A percentile compares a stretch with the other conserved stretches of the same genome.
Evolutionary conservation across 1,140 invertebrate genomes (phyloP).

Genomic region (Drosophila tristis): DNA sequence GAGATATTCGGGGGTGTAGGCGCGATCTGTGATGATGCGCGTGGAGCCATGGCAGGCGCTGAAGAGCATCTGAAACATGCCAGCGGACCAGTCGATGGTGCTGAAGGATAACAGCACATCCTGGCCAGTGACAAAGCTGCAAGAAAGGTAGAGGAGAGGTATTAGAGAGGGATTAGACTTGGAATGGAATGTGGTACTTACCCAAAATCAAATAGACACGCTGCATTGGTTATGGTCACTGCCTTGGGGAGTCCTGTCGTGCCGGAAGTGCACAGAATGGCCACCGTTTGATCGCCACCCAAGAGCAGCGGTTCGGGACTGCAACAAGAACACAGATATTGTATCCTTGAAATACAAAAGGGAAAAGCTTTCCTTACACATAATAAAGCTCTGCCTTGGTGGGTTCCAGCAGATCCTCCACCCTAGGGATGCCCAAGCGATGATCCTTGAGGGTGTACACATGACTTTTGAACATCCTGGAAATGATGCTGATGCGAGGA

Average conservation of each 20-base stretch:
- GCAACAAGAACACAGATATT: background rate
- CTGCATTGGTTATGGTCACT: slow-evolving; percentile 88
- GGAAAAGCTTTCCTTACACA: slow-evolving; percentile 44
- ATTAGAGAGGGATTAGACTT: background rate
- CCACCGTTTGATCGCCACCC: slow-evolving; percentile 75
- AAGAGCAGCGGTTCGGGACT: slow-evolving; percentile 68
- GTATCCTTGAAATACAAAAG: background rate
- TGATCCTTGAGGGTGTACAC: slow-evolving; percentile 76
- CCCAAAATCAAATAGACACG: slow-evolving; percentile 79
- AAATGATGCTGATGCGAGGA: slow-evolving; percentile 53
- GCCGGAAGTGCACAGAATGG: slow-evolving; percentile 87
- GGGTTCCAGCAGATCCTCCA: slow-evolving; percentile 75
- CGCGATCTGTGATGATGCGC: slow-evolving; percentile 71
- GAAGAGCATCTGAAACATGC: slow-evolving; percentile 75
- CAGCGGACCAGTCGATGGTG: slow-evolving; percentile 78
- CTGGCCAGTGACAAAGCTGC: slow-evolving; percentile 73
- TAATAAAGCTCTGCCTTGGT: slow-evolving; percentile 69
- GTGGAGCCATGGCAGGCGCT: slow-evolving; percentile 74
- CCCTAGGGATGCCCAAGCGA: slow-evolving; percentile 57
- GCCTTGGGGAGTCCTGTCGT: slow-evolving; percentile 92
- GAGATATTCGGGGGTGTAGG: slow-evolving; percentile 74
- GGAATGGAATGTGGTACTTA: slow-evolving; percentile 16
- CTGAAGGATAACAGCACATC: slow-evolving; percentile 79
- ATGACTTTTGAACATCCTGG: slow-evolving; percentile 65
- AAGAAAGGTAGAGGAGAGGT: background rate